phyloP scores from a whole-genome alignment of 2,113 vertebrate genomes.

The Garra rufa region DNA sequence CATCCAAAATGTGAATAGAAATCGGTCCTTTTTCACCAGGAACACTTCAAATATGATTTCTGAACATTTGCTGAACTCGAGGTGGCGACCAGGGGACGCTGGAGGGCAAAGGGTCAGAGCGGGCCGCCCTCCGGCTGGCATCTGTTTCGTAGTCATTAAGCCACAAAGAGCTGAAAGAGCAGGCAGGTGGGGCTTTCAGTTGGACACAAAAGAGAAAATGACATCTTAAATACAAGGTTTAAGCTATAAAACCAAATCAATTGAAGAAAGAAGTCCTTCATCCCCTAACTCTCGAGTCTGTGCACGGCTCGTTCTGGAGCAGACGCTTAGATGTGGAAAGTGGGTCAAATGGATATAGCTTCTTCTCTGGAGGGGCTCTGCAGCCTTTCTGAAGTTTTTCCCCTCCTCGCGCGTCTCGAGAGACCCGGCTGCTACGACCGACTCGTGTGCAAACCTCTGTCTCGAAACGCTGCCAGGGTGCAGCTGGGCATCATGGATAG shows the following conservation, averaged over 20 bases:
- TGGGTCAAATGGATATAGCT: constrained; percentile 54
- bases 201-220: constrained; percentile 35
- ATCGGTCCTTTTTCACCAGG: not conserved
- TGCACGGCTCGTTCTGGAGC: constrained; percentile 18
- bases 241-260: constrained; percentile 26
- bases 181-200: constrained; percentile 7
- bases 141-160: not conserved
- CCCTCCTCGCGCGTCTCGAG: not conserved
- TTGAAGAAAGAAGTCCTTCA: constrained; percentile 29
- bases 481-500: not conserved
- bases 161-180: not conserved
- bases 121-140: constrained; percentile 16
- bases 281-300: constrained; percentile 26
- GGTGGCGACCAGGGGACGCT: not conserved
- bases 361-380: constrained; percentile 47
- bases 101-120: constrained; percentile 26
- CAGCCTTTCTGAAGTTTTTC: constrained; percentile 38
- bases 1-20: not conserved
- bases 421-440: not conserved
- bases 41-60: not conserved
- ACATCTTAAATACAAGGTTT: constrained; percentile 37
- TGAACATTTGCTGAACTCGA: not conserved
- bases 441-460: constrained; percentile 15
- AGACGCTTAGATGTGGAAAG: constrained; percentile 46
- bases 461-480: not conserved